phyloP scores from a whole-genome alignment of 2,888 invertebrate genomes.

The Heterodera filipjevi region DNA sequence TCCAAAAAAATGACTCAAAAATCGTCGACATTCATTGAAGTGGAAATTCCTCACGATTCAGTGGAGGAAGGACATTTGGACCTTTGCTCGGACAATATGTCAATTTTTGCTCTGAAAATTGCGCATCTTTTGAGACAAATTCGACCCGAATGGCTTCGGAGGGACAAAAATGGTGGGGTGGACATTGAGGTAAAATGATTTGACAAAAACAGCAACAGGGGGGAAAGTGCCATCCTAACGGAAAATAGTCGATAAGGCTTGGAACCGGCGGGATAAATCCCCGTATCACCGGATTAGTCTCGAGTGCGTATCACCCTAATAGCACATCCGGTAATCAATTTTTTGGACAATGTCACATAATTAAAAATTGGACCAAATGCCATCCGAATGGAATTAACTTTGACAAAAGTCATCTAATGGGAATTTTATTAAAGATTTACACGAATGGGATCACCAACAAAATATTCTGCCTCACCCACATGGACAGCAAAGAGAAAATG shows the following conservation, averaged over 20 bases:
- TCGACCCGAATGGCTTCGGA: slow-evolving; percentile 7
- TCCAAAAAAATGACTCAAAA: background rate
- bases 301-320: no score
- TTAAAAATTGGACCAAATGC: no score
- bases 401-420: no score
- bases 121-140: background rate
- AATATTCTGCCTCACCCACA: slow-evolving; percentile 49
- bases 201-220: background rate
- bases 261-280: no score
- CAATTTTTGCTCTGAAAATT: background rate
- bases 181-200: background rate
- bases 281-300: no score
- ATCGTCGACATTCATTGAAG: background rate
- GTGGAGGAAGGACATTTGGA: background rate
- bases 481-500: slow-evolving; percentile 45
- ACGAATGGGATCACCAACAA: slow-evolving; percentile 64
- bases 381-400: no score
- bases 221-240: no score
- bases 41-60: background rate
- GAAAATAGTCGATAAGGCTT: no score
- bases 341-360: no score
- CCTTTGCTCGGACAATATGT: background rate
- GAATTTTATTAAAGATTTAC: slow-evolving; percentile 45
- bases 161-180: slow-evolving; percentile 3
- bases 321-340: no score